Base-by-base conservation (phyloP, 1,140 invertebrate genomes). In the Zaprionus davidi region DNA sequence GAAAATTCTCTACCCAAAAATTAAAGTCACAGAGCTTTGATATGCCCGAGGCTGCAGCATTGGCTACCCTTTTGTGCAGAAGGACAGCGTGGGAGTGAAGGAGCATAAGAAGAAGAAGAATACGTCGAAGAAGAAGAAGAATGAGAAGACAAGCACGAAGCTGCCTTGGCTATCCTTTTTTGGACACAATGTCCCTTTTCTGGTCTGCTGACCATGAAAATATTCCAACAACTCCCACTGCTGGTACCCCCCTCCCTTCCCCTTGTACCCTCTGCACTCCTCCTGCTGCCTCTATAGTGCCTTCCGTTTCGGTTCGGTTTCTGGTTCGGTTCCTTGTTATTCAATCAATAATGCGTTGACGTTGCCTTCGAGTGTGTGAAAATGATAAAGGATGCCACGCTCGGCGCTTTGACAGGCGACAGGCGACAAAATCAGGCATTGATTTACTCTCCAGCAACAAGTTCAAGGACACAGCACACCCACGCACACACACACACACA, bases 161-260 rank as follows among this genome's bases (percentile, higher is more conserved):
- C n/a, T 17, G 41, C 41, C 3, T 46, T 46, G 41, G 41, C 41
- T 17, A 24, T 20, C n/a, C 36, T 59, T 24, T 56, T 34, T 5
- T 55, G 24, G 20, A 58, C 22, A 55, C 22, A 44, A 55, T 31
- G 51, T 55, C 74, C 78, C 76, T 82, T 85, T 85, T 86, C 79
- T 81, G 77, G 78, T 85, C 82, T 86, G 68, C 56, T 85, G 79
- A 58, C 82, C 82, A 82, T 85, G 82, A 85, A 81, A 85, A 83
- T 85, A 86, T 82, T 81, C 41, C 46, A 22, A 51, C 46, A 24
- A 11, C 46, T n/a, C 46, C 7, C 46, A 0, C 46, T 24, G 5
- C 46, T 13, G 17, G 7, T 5, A n/a, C 17, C 2, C 11, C 7
- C 1, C 9, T 5, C 7, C 46, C 46, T 31, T 9, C 9, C 44